phyloP scores from a whole-genome alignment of 2,888 invertebrate genomes.

The Cistogaster globosa region DNA sequence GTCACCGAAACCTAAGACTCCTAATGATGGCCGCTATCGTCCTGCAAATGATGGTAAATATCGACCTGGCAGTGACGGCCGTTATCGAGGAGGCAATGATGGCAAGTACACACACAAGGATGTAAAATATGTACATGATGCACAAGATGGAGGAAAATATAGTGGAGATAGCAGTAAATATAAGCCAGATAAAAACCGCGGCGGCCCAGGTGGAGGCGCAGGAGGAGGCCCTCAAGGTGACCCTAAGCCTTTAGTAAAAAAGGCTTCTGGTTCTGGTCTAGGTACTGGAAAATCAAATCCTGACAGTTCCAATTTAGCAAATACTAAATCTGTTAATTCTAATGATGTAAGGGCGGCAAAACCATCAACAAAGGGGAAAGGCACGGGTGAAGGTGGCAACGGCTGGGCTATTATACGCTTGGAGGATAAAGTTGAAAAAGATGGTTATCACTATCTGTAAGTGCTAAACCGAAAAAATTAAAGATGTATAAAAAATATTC shows the following conservation, averaged over 20 bases:
- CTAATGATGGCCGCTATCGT: slow-evolving; percentile 78
- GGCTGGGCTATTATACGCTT: slow-evolving; percentile 85
- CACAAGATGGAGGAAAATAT: slow-evolving; percentile 77
- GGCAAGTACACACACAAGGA: slow-evolving; percentile 84
- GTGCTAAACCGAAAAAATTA: slow-evolving; percentile 62
- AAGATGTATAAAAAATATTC: too few relatives aligned
- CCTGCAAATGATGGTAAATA: slow-evolving; percentile 82
- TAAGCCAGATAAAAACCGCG: slow-evolving; percentile 69
- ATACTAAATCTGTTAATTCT: neutral
- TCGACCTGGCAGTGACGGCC: slow-evolving; percentile 78
- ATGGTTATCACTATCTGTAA: slow-evolving; percentile 85
- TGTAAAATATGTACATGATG: slow-evolving; percentile 77
- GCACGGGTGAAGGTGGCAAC: slow-evolving; percentile 80
- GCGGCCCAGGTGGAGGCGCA: slow-evolving; percentile 62
- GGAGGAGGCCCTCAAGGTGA: neutral
- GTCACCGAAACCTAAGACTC: slow-evolving; percentile 43
- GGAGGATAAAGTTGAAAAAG: slow-evolving; percentile 83
- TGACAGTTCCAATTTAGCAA: neutral
- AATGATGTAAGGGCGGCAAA: slow-evolving; percentile 42
- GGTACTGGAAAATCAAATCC: slow-evolving; percentile 4
- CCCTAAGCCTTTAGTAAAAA: too few relatives aligned
- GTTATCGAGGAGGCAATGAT: slow-evolving; percentile 77
- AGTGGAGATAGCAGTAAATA: slow-evolving; percentile 65
- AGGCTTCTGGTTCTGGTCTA: neutral
- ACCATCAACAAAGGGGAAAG: slow-evolving; percentile 76